Evolutionary conservation across 2,797 vertebrate species (phyloP).

Genomic region (Holocentrus rufus): DNA sequence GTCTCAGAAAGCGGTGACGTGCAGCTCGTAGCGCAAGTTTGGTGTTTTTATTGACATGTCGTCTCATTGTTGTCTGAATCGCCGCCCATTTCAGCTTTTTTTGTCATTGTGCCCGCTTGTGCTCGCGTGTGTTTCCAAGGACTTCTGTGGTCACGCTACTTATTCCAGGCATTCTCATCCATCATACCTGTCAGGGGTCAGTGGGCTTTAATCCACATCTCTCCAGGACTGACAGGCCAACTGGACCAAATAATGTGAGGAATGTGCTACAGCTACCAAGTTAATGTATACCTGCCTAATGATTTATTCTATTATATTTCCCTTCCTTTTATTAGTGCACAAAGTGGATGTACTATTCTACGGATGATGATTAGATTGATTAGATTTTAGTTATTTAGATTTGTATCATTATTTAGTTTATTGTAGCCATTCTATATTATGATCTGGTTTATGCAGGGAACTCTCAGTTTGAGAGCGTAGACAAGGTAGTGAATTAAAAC

Average conservation of each 20-base stretch:
- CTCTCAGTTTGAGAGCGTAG: constrained; percentile 3
- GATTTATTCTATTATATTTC: constrained; percentile 18
- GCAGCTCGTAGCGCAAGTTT: neutral
- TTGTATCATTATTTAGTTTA: constrained; percentile 14
- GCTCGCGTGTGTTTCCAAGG: constrained; percentile 14
- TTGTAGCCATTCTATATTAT: constrained; percentile 10
- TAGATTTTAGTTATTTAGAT: too few relatives aligned
- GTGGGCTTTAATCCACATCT: constrained; percentile 24
- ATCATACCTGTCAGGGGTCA: constrained; percentile 56
- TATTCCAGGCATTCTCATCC: constrained; percentile 50
- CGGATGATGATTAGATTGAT: too few relatives aligned
- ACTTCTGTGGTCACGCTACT: constrained; percentile 1
- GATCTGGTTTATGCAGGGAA: neutral
- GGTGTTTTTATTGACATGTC: constrained; percentile 10
- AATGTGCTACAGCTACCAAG: constrained; percentile 50
- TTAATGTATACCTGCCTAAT: constrained; percentile 19
- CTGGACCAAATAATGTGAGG: constrained; percentile 34
- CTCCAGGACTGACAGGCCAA: constrained; percentile 25
- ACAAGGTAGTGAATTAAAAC: too few relatives aligned
- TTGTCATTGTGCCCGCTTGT: neutral
- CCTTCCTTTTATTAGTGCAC: neutral
- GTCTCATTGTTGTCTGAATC: neutral
- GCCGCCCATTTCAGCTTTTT: neutral
- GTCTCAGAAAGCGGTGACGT: constrained; percentile 4
- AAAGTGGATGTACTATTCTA: too few relatives aligned